phyloP scores from a whole-genome alignment of 2,797 vertebrate species.

The Bradypodion pumilum region DNA sequence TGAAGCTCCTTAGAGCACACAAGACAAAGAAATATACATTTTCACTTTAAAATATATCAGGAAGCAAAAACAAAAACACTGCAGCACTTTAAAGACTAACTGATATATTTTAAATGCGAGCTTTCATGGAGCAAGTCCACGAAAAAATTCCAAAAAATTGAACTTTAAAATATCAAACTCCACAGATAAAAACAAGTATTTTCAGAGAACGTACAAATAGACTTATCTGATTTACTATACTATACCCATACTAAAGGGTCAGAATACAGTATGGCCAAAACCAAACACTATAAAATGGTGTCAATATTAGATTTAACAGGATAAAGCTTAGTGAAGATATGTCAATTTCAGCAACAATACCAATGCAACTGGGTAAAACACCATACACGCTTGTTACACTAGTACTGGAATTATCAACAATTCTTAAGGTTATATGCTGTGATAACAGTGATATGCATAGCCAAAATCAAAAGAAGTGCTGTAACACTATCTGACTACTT shows the following conservation, averaged over 20 bases:
- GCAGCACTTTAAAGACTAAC: too few relatives aligned
- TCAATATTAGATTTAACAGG: neutral
- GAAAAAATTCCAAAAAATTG: too few relatives aligned
- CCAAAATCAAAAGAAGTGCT: neutral
- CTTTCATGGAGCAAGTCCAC: too few relatives aligned
- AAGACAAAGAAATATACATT: neutral
- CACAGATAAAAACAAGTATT: neutral
- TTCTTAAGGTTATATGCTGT: neutral
- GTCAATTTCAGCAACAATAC: neutral
- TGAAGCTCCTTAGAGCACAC: neutral
- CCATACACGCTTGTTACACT: neutral
- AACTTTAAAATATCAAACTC: neutral
- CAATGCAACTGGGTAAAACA: neutral
- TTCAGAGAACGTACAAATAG: neutral
- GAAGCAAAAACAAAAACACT: too few relatives aligned
- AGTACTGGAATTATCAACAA: neutral
- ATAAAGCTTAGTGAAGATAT: neutral
- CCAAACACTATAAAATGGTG: neutral
- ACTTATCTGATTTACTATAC: neutral
- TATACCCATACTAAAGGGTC: neutral
- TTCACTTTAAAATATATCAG: neutral
- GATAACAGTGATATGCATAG: neutral
- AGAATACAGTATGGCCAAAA: constrained; percentile 1
- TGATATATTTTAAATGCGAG: too few relatives aligned
- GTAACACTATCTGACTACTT: neutral